Evolutionary conservation across 1,140 invertebrate genomes (phyloP), one percentile per base, ranked within the genome.

Genomic region (Trialeurodes vaporariorum): DNA sequence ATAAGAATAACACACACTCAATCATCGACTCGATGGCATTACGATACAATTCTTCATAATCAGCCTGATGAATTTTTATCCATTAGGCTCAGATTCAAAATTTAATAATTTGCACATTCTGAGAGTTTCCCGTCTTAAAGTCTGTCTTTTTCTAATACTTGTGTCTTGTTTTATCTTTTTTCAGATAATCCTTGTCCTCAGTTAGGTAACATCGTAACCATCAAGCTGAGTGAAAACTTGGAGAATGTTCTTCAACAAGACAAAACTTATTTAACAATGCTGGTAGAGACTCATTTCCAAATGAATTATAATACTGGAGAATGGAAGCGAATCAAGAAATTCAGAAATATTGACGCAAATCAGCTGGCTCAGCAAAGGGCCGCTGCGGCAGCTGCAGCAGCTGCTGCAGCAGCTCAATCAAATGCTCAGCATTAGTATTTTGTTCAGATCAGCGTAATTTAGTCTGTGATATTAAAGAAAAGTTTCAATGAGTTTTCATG

Each of bases 251-350:
- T 83, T 9, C 89, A 93, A 72, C 77, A 85, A 0, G 90, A 91
- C 76, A 87, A 88, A 67, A 86, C 85, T 0, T 84, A 85, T 63
- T 66, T 68, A 9, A 85, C 85, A 0, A 88, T 92, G 84, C 81
- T 92, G 60, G 90, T 91, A 0, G 93, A 97, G 77, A 94, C 91
- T 17, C 93, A 94, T 79, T 96, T 96, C 83, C 93, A 96, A 79
- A 96, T 97, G 93, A 96, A 97, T 79, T 96, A 96, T 79, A 90
- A 88, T 70, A 94, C 92, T 67, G 93, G 93, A 0, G 92, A 95
- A 76, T 96, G 93, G 92, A 95, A 94, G 72, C 80, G 91, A 49
- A 90, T 96, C 64, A 92, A 93, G 74, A 96, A 95, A 73, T 88
- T 87, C 75, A 77, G 86, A 23, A 70, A 72, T 24, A n/a, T 73